Conservation (phyloP, 2,113 vertebrate species). For the Cebidichthys violaceus region DNA sequence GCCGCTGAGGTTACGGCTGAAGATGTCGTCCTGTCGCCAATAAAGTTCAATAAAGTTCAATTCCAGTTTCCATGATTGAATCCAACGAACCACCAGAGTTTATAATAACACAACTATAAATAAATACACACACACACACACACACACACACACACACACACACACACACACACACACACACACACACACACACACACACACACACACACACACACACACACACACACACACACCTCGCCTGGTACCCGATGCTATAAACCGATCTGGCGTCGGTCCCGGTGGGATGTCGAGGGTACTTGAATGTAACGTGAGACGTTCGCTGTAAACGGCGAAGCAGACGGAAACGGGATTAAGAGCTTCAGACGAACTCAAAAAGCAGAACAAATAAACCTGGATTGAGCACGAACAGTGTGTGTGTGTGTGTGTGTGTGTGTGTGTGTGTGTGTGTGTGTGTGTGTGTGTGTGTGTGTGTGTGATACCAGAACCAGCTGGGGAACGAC, state of each 20-base stretch:
- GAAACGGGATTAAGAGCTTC: slow-evolving; percentile 32
- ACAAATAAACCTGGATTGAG: not conserved
- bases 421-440: too few species aligned
- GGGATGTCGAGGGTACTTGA: not conserved
- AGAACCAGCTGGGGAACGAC: too few species aligned
- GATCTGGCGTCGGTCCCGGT: slow-evolving; percentile 16
- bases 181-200: too few species aligned
- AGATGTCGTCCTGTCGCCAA: not conserved
- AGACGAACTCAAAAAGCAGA: slow-evolving; percentile 4
- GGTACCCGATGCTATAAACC: slow-evolving; percentile 18
- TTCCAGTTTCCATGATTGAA: not conserved
- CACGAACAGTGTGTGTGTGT: not conserved
- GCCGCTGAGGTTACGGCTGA: not conserved
- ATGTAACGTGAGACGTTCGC: slow-evolving; percentile 21
- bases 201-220: too few species aligned
- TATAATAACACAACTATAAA: not conserved
- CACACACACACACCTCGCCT: not conserved
- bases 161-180: too few species aligned
- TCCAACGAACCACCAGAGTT: not conserved
- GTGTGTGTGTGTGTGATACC: too few species aligned
- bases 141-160: too few species aligned
- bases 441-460: too few species aligned
- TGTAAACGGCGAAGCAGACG: slow-evolving; percentile 5
- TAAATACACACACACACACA: too few species aligned
- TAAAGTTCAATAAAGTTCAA: not conserved